These are phyloP conservation scores for Tyrophagus putrescentiae DNA, from an alignment of 1,140 invertebrate genomes.

Conservation along the genomic window DNA sequence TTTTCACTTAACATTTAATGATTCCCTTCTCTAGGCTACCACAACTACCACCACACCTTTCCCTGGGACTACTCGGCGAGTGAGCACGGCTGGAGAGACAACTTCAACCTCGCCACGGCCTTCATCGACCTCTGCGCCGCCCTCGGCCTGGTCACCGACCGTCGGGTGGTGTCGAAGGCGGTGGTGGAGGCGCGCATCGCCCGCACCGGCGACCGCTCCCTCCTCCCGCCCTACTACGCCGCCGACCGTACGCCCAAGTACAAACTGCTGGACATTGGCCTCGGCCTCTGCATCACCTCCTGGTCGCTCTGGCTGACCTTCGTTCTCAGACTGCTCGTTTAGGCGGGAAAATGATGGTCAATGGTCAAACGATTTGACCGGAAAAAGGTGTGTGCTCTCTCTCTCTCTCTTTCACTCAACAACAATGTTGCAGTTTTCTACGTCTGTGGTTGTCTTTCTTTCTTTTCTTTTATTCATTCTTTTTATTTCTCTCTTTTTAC, in stretches of 20 bases:
- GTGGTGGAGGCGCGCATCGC: background rate
- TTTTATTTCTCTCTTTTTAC: no score
- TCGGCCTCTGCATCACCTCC: background rate
- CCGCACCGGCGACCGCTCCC: slow-evolving; percentile 8
- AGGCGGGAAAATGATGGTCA: background rate
- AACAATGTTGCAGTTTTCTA: no score
- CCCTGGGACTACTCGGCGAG: slow-evolving; percentile 83
- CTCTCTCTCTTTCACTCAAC: no score
- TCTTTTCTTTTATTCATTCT: no score
- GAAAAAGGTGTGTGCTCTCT: no score
- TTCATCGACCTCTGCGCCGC: slow-evolving; percentile 40
- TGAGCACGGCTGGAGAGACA: slow-evolving; percentile 53
- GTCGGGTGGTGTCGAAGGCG: slow-evolving; percentile 29
- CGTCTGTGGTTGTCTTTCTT: no score
- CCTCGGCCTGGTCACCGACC: slow-evolving; percentile 39
- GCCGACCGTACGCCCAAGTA: background rate
- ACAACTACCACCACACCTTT: slow-evolving; percentile 91
- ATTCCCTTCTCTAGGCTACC: slow-evolving; percentile 39
- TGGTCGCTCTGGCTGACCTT: background rate
- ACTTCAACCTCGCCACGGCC: slow-evolving; percentile 39
- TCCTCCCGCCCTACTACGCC: background rate
- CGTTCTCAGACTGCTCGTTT: background rate
- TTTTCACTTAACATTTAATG: background rate
- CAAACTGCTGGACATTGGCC: background rate
- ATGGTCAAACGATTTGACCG: no score